A percentile compares a stretch with the other conserved stretches of the same genome.
Conservation (phyloP, 2,113 vertebrate genomes). For the Fulmarus glacialis region DNA sequence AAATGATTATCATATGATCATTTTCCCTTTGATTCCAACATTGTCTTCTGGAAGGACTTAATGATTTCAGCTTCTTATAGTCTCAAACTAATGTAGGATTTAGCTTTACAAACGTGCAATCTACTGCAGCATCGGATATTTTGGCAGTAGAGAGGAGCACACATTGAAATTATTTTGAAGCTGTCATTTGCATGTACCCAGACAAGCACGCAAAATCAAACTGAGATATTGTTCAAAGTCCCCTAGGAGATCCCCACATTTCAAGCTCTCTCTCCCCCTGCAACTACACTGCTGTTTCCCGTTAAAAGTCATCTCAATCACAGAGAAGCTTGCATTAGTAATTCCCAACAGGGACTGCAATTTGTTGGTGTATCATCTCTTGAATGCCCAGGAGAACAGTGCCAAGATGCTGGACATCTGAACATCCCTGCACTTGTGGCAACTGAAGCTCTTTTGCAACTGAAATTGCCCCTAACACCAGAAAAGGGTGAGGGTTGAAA, state of each 20-base stretch:
- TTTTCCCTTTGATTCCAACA: neutral
- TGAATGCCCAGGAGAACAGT: rapidly evolving
- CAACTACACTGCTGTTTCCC: neutral
- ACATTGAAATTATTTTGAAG: neutral
- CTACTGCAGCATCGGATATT: neutral
- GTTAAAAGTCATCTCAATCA: neutral
- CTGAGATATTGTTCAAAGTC: neutral
- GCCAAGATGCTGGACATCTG: neutral
- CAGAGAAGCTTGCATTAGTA: neutral
- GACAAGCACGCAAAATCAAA: slow-evolving; percentile 25
- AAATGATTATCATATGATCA: neutral
- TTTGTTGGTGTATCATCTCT: neutral
- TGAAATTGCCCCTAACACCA: neutral
- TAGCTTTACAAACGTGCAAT: neutral
- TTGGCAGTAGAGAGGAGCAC: neutral
- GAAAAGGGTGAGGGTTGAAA: neutral
- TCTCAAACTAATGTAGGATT: neutral
- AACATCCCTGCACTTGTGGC: neutral
- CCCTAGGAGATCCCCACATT: neutral
- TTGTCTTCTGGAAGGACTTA: neutral
- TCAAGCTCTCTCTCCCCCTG: neutral
- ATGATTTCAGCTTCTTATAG: neutral
- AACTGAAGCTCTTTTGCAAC: neutral
- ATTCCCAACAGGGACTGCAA: neutral
- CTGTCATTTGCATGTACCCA: neutral